These are phyloP conservation scores for Astyanax mexicanus DNA, from an alignment of 2,797 vertebrate genomes.

Conservation along the genomic window DNA sequence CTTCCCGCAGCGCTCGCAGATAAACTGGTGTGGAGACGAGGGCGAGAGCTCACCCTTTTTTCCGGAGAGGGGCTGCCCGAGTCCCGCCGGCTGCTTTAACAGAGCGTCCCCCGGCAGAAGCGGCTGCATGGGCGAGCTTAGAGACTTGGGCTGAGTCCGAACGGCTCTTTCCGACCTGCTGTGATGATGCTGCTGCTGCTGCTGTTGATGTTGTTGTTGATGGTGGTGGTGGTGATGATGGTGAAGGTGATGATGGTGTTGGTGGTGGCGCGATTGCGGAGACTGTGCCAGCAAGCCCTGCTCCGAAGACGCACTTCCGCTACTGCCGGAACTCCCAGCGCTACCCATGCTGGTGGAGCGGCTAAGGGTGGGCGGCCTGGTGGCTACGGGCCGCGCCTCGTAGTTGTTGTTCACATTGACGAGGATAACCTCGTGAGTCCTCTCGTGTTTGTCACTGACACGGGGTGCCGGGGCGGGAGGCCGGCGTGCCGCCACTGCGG, in stretches of 20 bases:
- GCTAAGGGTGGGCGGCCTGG: slow-evolving; percentile 85
- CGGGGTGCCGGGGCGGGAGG: slow-evolving; percentile 72
- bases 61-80: slow-evolving; percentile 77
- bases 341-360: slow-evolving; percentile 94
- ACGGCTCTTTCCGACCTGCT: slow-evolving; percentile 81
- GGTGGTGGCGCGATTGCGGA: slow-evolving; percentile 74
- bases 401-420: slow-evolving; percentile 91
- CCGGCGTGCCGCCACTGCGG: slow-evolving; percentile 75
- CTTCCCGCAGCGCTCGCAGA: slow-evolving; percentile 94
- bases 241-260: slow-evolving; percentile 48
- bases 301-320: slow-evolving; percentile 91
- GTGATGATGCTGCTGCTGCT: slow-evolving; percentile 44
- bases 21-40: slow-evolving; percentile 88
- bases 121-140: slow-evolving; percentile 64
- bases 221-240: slow-evolving; percentile 54
- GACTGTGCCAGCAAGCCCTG: slow-evolving; percentile 89
- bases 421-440: slow-evolving; percentile 93
- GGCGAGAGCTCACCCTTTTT: slow-evolving; percentile 73
- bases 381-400: slow-evolving; percentile 77
- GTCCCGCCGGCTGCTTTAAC: slow-evolving; percentile 62
- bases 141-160: slow-evolving; percentile 87
- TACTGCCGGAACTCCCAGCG: slow-evolving; percentile 92
- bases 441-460: slow-evolving; percentile 89
- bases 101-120: slow-evolving; percentile 61
- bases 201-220: too few species aligned